These are phyloP conservation scores for Gisinianus flammeolus DNA, from an alignment of 2,888 invertebrate genomes.

Conservation along the genomic window DNA sequence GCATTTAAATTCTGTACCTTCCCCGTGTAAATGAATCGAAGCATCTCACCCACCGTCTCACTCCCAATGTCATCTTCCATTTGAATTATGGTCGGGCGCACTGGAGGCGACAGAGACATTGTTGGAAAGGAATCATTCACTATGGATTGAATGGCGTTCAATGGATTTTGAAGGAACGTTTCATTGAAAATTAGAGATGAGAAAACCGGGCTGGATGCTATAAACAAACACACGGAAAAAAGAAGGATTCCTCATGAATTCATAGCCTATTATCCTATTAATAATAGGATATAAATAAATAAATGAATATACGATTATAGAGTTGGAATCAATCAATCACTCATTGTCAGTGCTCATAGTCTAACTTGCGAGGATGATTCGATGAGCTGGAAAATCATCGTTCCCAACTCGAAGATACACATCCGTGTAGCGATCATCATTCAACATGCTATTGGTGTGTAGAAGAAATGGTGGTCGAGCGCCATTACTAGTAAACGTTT, in stretches of 20 bases:
- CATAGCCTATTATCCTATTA: background rate
- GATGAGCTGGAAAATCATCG: conserved; percentile 50
- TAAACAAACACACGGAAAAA: background rate
- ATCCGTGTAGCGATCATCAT: conserved; percentile 49
- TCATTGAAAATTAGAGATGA: conserved; percentile 33
- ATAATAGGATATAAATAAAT: too few relatives aligned
- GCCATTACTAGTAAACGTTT: background rate
- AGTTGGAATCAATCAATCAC: too few relatives aligned
- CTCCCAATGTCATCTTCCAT: conserved; percentile 49
- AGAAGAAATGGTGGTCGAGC: conserved; percentile 42
- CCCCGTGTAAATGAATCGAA: conserved; percentile 54
- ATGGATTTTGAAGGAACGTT: conserved; percentile 8
- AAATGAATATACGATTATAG: too few relatives aligned
- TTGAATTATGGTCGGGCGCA: conserved; percentile 25
- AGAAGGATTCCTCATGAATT: background rate
- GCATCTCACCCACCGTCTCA: conserved; percentile 45
- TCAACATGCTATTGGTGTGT: conserved; percentile 46
- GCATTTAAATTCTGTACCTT: conserved; percentile 44
- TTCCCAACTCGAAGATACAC: conserved; percentile 48
- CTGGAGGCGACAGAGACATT: conserved; percentile 41
- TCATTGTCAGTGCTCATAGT: background rate
- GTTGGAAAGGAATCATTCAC: conserved; percentile 29
- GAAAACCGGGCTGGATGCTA: conserved; percentile 31
- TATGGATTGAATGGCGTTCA: too few relatives aligned
- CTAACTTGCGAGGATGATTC: conserved; percentile 51